Percentiles rank a stretch among this genome's conserved stretches.
These are phyloP conservation scores for Linurgus olivaceus DNA, from an alignment of 2,797 vertebrate species.

Conservation along the genomic window DNA sequence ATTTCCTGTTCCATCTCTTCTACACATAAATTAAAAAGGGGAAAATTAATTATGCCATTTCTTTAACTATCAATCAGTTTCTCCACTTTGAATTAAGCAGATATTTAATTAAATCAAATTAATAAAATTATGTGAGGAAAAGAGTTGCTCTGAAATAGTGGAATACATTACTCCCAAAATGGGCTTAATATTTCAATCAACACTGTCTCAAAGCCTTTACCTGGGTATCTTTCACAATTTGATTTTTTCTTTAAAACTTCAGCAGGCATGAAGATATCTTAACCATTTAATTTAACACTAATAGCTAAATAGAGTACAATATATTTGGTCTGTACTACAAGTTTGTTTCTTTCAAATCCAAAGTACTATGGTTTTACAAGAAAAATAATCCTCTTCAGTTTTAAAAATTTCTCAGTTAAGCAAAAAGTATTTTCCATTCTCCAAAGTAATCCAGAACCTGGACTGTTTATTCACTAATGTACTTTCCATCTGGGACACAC, in stretches of 20 bases:
- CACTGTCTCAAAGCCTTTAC: neutral
- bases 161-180: neutral
- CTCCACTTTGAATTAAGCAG: neutral
- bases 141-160: neutral
- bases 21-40: neutral
- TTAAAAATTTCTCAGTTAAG: neutral
- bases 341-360: neutral
- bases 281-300: neutral
- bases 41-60: neutral
- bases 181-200: neutral
- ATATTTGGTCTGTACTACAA: neutral
- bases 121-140: neutral
- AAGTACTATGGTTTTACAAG: neutral
- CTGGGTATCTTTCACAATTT: neutral
- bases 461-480: neutral
- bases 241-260: neutral
- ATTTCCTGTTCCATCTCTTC: neutral
- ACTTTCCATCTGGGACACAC: rapidly evolving
- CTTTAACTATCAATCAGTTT: neutral
- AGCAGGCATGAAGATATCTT: neutral
- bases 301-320: neutral
- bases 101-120: neutral
- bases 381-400: neutral
- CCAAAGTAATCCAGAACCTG: neutral
- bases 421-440: neutral